Evolutionary conservation across 2,888 invertebrate species (phyloP), one percentile per base, ranked within the genome.

Genomic region (Chymomyza caudatula): DNA sequence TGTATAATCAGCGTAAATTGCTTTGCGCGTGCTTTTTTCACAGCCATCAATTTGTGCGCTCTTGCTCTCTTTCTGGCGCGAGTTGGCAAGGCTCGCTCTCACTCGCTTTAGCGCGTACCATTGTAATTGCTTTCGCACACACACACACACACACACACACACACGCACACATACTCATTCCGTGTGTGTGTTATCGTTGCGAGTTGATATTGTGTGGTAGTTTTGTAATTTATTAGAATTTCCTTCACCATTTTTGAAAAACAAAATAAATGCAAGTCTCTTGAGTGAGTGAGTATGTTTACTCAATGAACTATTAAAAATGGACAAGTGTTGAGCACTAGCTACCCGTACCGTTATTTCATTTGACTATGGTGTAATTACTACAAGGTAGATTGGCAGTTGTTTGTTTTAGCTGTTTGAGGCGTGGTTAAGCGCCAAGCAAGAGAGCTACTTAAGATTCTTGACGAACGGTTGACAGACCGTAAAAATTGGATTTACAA

Each of bases 1-100:
- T 83, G 76, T 69, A 76, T 83, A 83, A 83, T 83, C 70, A 80
- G 76, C 74, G 73, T 74, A 77, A 76, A 78, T 78, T 78, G 72
- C 81, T 76, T 69, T 79, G 80, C 80, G 83, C 79, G 79, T 71
- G 78, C 80, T 80, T 80, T 82, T 69, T 71, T 71, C 54, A 73
- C 67, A 64, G 67, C 47, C 60, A 67, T 70, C 63, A 73, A 71
- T 69, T 72, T 74, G 49, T 52, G 42, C 53, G 22, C 22, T 20
- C 51, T 25, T n/a, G 4, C 19, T n/a, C 47, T 47, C 47, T 47
- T 13, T 47, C 15, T 22, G 23, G 3, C 47, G 43, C 29, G n/a
- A n/a, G n/a, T 54, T 61, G 59, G 53, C 60, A 60, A 43, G 58
- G 60, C 59, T 66, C 69, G 60, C 64, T 57, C 56, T 65, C 64